Base-by-base conservation (phyloP, 23 tunicate genomes). In the Clavelina lepadiformis region DNA sequence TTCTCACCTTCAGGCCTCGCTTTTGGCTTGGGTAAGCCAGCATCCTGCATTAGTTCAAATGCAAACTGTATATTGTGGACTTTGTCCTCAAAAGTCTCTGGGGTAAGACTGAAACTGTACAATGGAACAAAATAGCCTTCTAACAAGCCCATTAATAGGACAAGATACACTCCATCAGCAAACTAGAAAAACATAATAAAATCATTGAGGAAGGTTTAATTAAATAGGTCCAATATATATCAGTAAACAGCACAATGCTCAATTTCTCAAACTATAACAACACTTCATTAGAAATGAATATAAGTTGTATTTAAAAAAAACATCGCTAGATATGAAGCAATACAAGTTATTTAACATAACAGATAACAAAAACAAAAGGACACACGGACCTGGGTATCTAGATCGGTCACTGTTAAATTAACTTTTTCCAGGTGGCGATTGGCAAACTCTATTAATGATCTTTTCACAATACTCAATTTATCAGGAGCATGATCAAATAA, bases 401-500 rank as follows among this genome's bases (percentile, higher is more conserved):
- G 69, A 63, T 89, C 97, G 8, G 83, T 75, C 36, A 89, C 97
- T 22, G 89, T 56, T 15, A 89, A 76, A 35, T 77, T 89, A 45
- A 89, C 76, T 70, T 76, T 89, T 37, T 89, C 97, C 32, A 89
- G 56, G 64, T 89, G 97, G 19, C 78, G 68, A 54, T 89, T 89
- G 11, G 83, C 97, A 76, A 89, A 89, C 22, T 89, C 97, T 31
- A 89, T 89, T 31, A 89, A 59, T 24, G 82, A 75, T n/a, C 79
- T 61, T 56, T 81, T 89, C 38, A 89, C 97, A 56, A 89, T 75
- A 53, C 74, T 81, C 56, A 89, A 72, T 56, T 89, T 89, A 29
- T 89, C 97, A 6, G 97, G 97, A 19, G 97, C 97, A 69, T 89
- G 97, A 46, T 89, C 97, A 54, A 89, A 75, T 33, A 89, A 46